Percentiles rank a stretch among this genome's conserved stretches.
Conservation (phyloP, 2,888 invertebrate species). For the Meloe dianella region DNA sequence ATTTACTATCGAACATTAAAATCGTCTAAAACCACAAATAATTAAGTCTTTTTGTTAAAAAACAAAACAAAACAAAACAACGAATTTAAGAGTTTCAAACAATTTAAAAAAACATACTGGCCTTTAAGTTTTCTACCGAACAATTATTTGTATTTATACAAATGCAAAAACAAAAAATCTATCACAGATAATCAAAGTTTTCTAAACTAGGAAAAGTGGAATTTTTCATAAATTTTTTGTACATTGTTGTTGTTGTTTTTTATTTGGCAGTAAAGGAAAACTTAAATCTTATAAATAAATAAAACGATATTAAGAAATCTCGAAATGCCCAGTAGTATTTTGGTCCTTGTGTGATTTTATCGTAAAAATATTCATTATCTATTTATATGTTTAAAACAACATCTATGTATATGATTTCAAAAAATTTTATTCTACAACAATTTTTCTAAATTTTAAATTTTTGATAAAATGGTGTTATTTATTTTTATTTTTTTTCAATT, state of each 20-base stretch:
- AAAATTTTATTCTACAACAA: conserved; percentile 25
- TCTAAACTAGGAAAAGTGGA: conserved; percentile 17
- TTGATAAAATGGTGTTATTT: conserved; percentile 35
- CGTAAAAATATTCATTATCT: conserved; percentile 1
- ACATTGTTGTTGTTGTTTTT: conserved; percentile 42
- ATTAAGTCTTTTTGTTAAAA: too few species aligned
- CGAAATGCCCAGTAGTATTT: conserved; percentile 40
- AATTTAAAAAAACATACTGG: background rate
- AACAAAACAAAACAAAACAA: too few species aligned
- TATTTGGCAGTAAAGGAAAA: conserved; percentile 18
- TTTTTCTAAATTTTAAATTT: conserved; percentile 27
- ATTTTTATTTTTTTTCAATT: background rate
- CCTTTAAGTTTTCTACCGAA: background rate
- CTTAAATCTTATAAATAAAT: conserved; percentile 21
- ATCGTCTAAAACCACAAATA: background rate
- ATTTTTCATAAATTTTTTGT: conserved; percentile 34
- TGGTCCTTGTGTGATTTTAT: conserved; percentile 34
- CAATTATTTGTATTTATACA: too few species aligned
- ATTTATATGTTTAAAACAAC: conserved; percentile 17
- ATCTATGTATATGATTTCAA: conserved; percentile 19
- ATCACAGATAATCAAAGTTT: conserved; percentile 38
- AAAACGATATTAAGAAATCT: conserved; percentile 20
- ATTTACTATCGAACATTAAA: conserved; percentile 16
- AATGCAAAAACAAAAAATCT: conserved; percentile 8
- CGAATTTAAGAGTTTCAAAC: background rate